Evolutionary conservation across 2,888 invertebrate species (phyloP).

Genomic region (Pollenia griseotomentosa): DNA sequence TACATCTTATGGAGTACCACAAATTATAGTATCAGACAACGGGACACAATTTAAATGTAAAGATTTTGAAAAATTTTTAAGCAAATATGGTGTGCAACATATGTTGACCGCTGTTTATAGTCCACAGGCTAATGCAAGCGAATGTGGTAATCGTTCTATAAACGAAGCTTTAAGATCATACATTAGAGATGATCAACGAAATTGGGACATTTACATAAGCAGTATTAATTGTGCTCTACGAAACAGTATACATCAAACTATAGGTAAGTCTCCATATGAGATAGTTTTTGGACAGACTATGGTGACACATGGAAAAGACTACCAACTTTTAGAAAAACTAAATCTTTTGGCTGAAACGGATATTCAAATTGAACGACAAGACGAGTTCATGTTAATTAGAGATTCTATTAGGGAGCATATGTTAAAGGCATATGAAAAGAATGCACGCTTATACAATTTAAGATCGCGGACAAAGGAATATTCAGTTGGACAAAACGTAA

Average conservation of each 20-base stretch:
- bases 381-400: too few species aligned
- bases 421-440: too few species aligned
- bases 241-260: background rate
- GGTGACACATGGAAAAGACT: background rate
- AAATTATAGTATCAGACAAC: constrained; percentile 32
- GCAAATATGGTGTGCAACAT: background rate
- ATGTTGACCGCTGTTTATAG: too few species aligned
- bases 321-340: background rate
- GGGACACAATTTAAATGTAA: constrained; percentile 60
- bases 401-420: too few species aligned
- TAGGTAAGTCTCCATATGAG: background rate
- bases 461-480: too few species aligned
- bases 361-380: too few species aligned
- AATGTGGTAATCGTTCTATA: constrained; percentile 21
- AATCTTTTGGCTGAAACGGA: too few species aligned
- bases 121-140: constrained; percentile 48
- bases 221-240: background rate
- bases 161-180: constrained; percentile 27
- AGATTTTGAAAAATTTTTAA: background rate
- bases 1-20: too few species aligned
- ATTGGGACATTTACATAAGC: constrained; percentile 22
- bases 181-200: constrained; percentile 43
- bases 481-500: too few species aligned
- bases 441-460: too few species aligned
- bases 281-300: too few species aligned